phyloP scores from a whole-genome alignment of 2,113 vertebrate genomes.

The Lepus americanus region DNA sequence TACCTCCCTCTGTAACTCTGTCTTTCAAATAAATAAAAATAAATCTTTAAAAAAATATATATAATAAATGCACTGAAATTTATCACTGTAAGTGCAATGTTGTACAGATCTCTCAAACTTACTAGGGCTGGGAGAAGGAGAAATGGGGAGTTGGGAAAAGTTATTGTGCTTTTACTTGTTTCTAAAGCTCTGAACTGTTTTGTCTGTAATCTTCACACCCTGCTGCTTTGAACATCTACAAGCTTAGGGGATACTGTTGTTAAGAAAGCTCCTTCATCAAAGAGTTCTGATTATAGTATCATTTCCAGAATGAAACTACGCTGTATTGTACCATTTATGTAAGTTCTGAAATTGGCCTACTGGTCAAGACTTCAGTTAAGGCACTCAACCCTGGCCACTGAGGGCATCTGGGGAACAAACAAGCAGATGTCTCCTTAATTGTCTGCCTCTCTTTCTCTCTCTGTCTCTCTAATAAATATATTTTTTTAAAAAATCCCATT shows the following conservation, averaged over 20 bases:
- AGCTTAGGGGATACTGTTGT: neutral
- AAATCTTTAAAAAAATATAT: no score
- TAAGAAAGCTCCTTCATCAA: neutral
- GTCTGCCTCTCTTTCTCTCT: no score
- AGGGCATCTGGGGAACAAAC: no score
- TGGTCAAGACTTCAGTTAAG: no score
- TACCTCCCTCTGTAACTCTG: no score
- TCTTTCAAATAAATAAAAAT: no score
- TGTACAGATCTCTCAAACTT: neutral
- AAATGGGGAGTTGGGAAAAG: neutral
- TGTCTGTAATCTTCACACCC: neutral
- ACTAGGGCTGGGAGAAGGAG: fast-evolving
- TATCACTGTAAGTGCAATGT: neutral
- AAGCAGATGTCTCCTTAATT: no score
- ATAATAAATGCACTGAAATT: no score
- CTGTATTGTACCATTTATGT: neutral
- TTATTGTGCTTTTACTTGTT: neutral
- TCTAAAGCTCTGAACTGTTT: neutral
- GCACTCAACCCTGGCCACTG: no score
- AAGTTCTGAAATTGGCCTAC: constrained; percentile 29
- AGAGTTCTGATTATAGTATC: neutral
- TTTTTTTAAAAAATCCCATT: no score
- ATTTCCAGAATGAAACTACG: neutral
- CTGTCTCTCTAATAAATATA: no score
- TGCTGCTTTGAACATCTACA: neutral